Evolutionary conservation across 1,140 invertebrate species (phyloP), one percentile per base, ranked within the genome.

Genomic region (Plodia interpunctella): DNA sequence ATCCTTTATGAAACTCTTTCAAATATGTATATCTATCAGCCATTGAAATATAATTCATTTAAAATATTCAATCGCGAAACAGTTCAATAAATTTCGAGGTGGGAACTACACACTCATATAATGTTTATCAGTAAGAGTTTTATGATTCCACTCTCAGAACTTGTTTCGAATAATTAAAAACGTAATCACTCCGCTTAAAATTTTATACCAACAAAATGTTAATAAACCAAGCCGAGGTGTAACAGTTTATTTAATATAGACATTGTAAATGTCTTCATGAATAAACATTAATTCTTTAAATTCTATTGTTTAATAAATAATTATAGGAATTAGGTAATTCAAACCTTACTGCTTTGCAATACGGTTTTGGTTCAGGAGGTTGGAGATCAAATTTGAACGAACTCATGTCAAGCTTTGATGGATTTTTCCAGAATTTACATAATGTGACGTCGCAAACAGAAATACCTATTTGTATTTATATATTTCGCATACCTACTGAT

Each of bases 241-340:
- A 49, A 50, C 21, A 50, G 15, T 50, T 50, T 25, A 32, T 57
- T 25, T 57, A 57, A 57, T 57, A 57, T 30, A 51, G 56, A 57
- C 56, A 50, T 57, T 50, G 56, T 28, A 8, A 20, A 53, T 35
- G 44, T 20, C 20, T 19, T 57, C 11, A 57, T 57, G 56, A 57
- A 57, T 57, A 50, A 19, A 51, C 56, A 57, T 57, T 17, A 30
- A 21, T 19, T 15, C 19, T 57, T 57, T 49, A 25, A 19, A 11
- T 11, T 50, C 56, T 49, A 57, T 57, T 57, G 56, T 57, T 57
- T 25, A 25, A 25, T 19, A n/a, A 20, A 38, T 19, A n/a, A 30
- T 17, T 15, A 11, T 3, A 9, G 8, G 20, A 2, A 5, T n/a
- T 28, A 10, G 21, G 38, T 9, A 57, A 21, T 57, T 57, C 51